Percentiles rank a stretch among this genome's conserved stretches.
Evolutionary conservation across 2,113 vertebrate genomes (phyloP).

Genomic region (Sphyrna mokarran): DNA sequence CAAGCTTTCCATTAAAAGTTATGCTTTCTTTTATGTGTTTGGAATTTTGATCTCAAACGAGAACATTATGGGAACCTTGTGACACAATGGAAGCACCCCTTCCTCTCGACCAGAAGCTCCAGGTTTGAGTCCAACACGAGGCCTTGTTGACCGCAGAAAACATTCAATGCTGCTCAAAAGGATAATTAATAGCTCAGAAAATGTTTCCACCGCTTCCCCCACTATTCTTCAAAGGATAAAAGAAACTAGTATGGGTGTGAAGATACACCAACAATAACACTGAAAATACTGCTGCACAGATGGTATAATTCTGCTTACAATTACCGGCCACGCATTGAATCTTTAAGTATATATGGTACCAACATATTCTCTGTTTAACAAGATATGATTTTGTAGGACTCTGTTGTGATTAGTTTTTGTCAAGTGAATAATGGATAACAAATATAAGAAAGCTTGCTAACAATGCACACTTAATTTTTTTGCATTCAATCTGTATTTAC

Average conservation of each 20-base stretch:
- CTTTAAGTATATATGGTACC: neutral
- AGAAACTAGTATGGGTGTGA: too few relatives aligned
- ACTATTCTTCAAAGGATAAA: too few relatives aligned
- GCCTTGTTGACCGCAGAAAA: too few relatives aligned
- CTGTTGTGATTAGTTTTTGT: neutral
- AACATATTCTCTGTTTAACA: neutral
- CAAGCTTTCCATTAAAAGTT: neutral
- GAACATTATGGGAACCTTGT: too few relatives aligned
- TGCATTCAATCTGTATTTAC: conserved; percentile 1
- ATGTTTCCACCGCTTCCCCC: too few relatives aligned
- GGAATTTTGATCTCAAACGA: neutral
- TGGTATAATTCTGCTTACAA: neutral
- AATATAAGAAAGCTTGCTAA: neutral
- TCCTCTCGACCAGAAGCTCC: too few relatives aligned
- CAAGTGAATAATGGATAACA: neutral
- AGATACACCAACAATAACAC: neutral
- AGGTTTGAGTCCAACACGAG: too few relatives aligned
- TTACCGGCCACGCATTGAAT: neutral
- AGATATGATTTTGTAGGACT: neutral
- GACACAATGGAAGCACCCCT: too few relatives aligned
- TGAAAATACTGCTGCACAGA: neutral
- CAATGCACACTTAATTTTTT: neutral
- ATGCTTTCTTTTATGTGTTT: neutral
- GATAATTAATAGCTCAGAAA: too few relatives aligned
- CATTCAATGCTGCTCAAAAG: too few relatives aligned